Evolutionary conservation across 2,797 vertebrate species (phyloP).

Genomic region (Amblyopsis hoosieri): DNA sequence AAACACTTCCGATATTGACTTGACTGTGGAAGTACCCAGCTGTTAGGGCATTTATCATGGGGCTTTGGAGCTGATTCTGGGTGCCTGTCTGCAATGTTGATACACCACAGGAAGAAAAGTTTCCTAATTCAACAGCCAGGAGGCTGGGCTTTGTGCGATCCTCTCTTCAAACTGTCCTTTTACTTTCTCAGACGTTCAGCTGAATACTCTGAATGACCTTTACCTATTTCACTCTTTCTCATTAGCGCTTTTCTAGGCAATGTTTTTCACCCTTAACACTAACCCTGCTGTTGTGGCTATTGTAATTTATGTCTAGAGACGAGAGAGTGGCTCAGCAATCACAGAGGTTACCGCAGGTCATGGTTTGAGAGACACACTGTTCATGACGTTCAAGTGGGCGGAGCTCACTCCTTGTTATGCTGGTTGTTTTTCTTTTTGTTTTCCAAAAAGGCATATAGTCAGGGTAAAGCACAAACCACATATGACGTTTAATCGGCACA

Average conservation of each 20-base stretch:
- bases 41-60: slow-evolving; percentile 63
- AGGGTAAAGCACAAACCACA: background rate
- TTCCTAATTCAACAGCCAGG: slow-evolving; percentile 45
- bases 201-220: slow-evolving; percentile 28
- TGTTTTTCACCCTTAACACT: slow-evolving; percentile 23
- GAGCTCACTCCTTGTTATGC: background rate
- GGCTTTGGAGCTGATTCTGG: slow-evolving; percentile 51
- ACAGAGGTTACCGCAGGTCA: background rate
- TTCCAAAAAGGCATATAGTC: background rate
- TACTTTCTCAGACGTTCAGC: slow-evolving; percentile 9
- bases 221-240: slow-evolving; percentile 36
- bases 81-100: slow-evolving; percentile 47
- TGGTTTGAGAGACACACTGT: background rate
- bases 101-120: slow-evolving; percentile 33
- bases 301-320: slow-evolving; percentile 9
- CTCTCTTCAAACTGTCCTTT: slow-evolving; percentile 11
- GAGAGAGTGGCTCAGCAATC: slow-evolving; percentile 1
- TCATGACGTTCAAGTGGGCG: background rate
- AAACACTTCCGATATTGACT: slow-evolving; percentile 62
- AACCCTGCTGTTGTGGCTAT: slow-evolving; percentile 15
- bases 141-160: slow-evolving; percentile 24
- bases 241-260: slow-evolving; percentile 35
- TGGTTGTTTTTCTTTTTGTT: background rate
- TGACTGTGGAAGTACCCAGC: slow-evolving; percentile 57
- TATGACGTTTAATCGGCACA: background rate